Percentiles rank a stretch among this genome's conserved stretches.
Conservation (phyloP, 1,140 invertebrate genomes). For the Cherax quadricarinatus region DNA sequence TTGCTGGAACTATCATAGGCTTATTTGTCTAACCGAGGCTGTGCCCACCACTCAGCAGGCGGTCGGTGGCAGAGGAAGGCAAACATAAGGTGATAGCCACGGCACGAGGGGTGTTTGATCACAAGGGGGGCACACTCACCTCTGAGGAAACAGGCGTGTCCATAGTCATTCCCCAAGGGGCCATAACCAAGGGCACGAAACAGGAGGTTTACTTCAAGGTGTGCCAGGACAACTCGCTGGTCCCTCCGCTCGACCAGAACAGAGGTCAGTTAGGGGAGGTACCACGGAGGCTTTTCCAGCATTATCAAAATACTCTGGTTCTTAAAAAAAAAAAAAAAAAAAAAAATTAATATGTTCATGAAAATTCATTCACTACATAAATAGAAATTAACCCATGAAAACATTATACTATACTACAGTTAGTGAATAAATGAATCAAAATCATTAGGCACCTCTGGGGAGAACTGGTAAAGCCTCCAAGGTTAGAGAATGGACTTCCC, state of each 20-base stretch:
- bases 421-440: background rate
- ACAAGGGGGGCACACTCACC: constrained; percentile 87
- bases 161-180: constrained; percentile 90
- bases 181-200: constrained; percentile 86
- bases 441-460: constrained; percentile 15
- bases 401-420: background rate
- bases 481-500: constrained; percentile 16
- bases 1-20: constrained; percentile 11
- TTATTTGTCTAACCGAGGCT: constrained; percentile 36
- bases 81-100: constrained; percentile 77
- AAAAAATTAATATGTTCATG: background rate
- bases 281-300: constrained; percentile 58
- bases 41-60: constrained; percentile 63
- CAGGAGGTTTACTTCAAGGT: constrained; percentile 98
- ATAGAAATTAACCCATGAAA: background rate
- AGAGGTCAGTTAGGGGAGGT: constrained; percentile 83
- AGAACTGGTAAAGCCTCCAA: constrained; percentile 57
- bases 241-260: constrained; percentile 89
- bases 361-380: background rate
- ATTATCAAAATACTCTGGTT: background rate
- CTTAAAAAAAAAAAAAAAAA: constrained; percentile 19
- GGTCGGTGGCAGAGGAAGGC: constrained; percentile 59
- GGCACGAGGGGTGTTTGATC: constrained; percentile 85
- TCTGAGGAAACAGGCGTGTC: constrained; percentile 93
- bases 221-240: constrained; percentile 81